phyloP scores from a whole-genome alignment of 1,140 invertebrate genomes.

The Trichoplusia ni region DNA sequence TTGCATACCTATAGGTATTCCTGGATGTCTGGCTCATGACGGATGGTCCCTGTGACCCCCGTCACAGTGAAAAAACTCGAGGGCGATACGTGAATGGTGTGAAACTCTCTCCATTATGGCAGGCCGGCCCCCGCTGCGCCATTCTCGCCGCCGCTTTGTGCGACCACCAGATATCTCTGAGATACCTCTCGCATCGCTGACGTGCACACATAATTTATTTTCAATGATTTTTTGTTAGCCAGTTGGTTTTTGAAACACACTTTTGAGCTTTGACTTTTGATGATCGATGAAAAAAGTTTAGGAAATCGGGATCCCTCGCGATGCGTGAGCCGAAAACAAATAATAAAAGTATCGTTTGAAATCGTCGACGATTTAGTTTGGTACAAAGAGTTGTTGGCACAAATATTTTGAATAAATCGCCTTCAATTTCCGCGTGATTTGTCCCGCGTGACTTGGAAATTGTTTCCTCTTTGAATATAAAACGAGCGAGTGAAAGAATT shows the following conservation, averaged over 20 bases:
- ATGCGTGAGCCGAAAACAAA: conserved; percentile 44
- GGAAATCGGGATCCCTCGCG: conserved; percentile 35
- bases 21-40: conserved; percentile 47
- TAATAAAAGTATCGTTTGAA: conserved; percentile 27
- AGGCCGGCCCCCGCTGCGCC: conserved; percentile 60
- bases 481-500: conserved; percentile 42
- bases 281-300: conserved; percentile 51
- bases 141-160: conserved; percentile 61
- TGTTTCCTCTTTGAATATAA: conserved; percentile 54
- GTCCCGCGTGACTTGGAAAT: conserved; percentile 35
- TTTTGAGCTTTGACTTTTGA: conserved; percentile 36
- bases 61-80: conserved; percentile 57
- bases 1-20: conserved; percentile 14
- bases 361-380: background rate
- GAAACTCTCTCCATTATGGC: conserved; percentile 63
- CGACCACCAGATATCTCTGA: conserved; percentile 40
- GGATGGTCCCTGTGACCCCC: conserved; percentile 59
- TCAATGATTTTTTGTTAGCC: conserved; percentile 65
- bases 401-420: conserved; percentile 53
- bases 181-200: conserved; percentile 50
- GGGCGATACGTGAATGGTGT: conserved; percentile 66
- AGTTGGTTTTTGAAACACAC: conserved; percentile 51
- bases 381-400: conserved; percentile 34
- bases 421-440: conserved; percentile 45
- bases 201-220: conserved; percentile 70